Conservation (phyloP, 2,113 vertebrate genomes). For the Plecturocebus donacophilus region DNA sequence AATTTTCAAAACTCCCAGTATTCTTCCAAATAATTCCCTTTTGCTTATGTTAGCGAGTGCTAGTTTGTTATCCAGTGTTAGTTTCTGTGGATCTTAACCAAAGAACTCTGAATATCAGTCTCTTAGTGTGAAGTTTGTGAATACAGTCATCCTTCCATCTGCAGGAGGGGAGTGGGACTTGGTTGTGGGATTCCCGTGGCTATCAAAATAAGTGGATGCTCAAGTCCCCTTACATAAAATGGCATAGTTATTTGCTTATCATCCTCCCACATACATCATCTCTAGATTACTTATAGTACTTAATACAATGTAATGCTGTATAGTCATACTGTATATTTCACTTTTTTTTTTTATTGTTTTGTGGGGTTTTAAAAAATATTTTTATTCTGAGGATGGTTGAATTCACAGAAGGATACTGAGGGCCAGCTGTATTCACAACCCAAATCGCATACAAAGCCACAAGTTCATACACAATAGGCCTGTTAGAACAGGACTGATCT, state of each 20-base stretch:
- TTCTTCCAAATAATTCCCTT: constrained; percentile 7
- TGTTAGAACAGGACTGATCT: not conserved
- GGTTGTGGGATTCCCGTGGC: not conserved
- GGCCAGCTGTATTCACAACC: not conserved
- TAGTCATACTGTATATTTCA: not conserved
- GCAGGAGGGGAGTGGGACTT: not conserved
- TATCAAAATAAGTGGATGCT: not conserved
- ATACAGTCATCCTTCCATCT: not conserved
- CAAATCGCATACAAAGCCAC: not conserved
- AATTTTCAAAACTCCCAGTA: not conserved
- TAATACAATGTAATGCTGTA: not conserved
- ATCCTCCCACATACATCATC: not conserved
- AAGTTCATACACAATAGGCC: not conserved
- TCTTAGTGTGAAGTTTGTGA: not conserved
- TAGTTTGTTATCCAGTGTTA: not conserved
- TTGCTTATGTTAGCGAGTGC: not conserved
- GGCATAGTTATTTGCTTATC: not conserved
- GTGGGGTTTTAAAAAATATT: not conserved
- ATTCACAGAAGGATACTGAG: not conserved
- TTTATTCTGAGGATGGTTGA: not conserved
- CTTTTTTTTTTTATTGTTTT: not conserved
- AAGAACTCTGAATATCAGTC: not conserved
- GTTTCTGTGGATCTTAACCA: not conserved
- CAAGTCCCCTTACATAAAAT: not conserved
- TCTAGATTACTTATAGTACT: not conserved